Conservation (phyloP, 2,113 vertebrate genomes). For the Odocoileus virginianus region DNA sequence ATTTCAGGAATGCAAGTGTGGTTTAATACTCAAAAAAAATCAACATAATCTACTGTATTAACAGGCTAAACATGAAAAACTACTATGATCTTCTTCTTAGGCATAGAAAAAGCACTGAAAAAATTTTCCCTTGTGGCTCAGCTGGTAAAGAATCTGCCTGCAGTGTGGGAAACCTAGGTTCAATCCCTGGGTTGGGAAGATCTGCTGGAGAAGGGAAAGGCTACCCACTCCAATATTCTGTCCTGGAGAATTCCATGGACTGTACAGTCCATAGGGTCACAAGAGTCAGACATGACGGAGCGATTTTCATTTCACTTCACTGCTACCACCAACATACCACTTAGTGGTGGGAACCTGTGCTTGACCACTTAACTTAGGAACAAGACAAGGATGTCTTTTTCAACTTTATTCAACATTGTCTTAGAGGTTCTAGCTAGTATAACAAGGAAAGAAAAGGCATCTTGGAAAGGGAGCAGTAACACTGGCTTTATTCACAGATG, state of each 20-base stretch:
- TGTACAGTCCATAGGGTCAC: neutral
- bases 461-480: neutral
- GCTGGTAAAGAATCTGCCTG: neutral
- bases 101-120: neutral
- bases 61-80: neutral
- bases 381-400: neutral
- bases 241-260: neutral
- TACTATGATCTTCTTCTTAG: neutral
- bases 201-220: neutral
- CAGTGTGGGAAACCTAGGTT: neutral
- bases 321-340: neutral
- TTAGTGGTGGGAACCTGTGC: neutral
- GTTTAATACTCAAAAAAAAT: neutral
- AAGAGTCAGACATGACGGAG: neutral
- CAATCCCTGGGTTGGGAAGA: neutral
- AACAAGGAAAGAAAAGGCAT: neutral
- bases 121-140: neutral
- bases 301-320: neutral
- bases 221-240: neutral
- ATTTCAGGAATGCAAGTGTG: neutral
- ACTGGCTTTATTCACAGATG: neutral
- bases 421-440: neutral
- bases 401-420: neutral
- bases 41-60: neutral
- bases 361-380: neutral